phyloP scores from a whole-genome alignment of 2,113 vertebrate species.

The Microcebus jonahi region DNA sequence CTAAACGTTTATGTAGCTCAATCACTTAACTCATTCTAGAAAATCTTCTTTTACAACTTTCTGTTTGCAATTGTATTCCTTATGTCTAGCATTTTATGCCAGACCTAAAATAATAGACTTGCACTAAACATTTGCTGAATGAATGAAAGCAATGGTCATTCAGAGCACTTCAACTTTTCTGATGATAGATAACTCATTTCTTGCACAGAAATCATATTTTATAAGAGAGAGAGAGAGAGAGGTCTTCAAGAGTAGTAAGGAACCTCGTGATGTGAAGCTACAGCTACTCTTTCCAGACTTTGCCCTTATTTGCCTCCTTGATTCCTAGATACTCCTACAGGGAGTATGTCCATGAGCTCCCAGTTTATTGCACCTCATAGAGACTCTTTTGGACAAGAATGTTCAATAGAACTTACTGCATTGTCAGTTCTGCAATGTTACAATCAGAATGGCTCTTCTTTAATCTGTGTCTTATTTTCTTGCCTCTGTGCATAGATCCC shows the following conservation, averaged over 20 bases:
- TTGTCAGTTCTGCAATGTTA: neutral
- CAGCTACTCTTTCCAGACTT: neutral
- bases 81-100: neutral
- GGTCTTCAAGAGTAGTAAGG: neutral
- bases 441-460: neutral
- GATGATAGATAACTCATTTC: neutral
- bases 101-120: neutral
- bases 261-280: neutral
- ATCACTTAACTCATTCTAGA: neutral
- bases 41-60: neutral
- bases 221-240: neutral
- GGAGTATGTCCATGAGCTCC: neutral
- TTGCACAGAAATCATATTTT: neutral
- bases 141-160: neutral
- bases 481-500: neutral
- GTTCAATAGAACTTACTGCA: neutral
- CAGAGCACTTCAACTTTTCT: neutral
- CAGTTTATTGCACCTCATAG: neutral
- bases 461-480: neutral
- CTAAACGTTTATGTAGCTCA: neutral
- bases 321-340: neutral
- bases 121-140: neutral
- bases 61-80: neutral
- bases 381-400: no score
- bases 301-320: neutral